A percentile compares a stretch with the other conserved stretches of the same genome.
These are phyloP conservation scores for Oedothorax gibbosus DNA, from an alignment of 1,140 invertebrate species.

Conservation along the genomic window DNA sequence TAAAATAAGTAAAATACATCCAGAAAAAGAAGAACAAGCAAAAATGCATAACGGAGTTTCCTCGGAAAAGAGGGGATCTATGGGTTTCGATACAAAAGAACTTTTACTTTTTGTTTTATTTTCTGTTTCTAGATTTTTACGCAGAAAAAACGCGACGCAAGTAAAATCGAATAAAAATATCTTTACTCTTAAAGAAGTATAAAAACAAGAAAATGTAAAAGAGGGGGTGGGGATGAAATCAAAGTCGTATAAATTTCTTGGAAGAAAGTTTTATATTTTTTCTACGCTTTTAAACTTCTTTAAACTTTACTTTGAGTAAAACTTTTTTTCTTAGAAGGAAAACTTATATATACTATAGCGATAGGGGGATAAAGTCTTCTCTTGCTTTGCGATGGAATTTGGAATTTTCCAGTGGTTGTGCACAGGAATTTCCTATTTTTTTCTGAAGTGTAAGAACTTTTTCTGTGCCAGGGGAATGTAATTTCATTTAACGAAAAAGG, in stretches of 20 bases:
- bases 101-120: constrained; percentile 6
- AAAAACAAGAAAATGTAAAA: constrained; percentile 48
- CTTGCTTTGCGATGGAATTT: constrained; percentile 6
- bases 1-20: constrained; percentile 61
- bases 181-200: constrained; percentile 60
- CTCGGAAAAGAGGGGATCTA: neutral
- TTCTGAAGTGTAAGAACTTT: neutral
- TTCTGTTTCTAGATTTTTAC: neutral
- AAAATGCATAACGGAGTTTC: constrained; percentile 54
- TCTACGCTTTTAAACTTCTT: constrained; percentile 33
- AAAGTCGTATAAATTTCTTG: constrained; percentile 59
- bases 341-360: too few species aligned
- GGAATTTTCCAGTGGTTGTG: constrained; percentile 11
- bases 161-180: constrained; percentile 61
- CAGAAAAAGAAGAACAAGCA: constrained; percentile 4
- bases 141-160: constrained; percentile 52
- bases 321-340: constrained; percentile 38
- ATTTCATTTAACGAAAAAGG: constrained; percentile 27
- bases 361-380: too few species aligned
- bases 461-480: constrained; percentile 12
- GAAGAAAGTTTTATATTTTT: constrained; percentile 28
- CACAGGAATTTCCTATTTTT: constrained; percentile 12
- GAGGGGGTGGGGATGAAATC: constrained; percentile 32
- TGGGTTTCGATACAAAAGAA: constrained; percentile 47
- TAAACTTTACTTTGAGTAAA: constrained; percentile 40